Conservation (phyloP, 2,797 vertebrate genomes). For the Muraenolepis orangiensis region DNA sequence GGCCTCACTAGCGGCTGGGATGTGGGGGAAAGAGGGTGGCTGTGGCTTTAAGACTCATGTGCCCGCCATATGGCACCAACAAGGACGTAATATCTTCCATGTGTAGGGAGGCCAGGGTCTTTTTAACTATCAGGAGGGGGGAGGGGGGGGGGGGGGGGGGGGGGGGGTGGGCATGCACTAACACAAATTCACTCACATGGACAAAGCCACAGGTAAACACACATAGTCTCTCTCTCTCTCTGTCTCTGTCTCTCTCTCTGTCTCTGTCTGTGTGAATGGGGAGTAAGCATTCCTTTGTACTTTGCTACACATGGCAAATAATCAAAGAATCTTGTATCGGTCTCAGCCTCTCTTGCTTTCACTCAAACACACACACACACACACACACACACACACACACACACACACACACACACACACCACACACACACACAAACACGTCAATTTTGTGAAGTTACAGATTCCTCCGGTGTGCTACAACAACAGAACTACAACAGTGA, state of each 20-base stretch:
- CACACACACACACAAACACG: not conserved
- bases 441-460: no score
- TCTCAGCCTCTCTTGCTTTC: no score
- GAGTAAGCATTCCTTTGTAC: no score
- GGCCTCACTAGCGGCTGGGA: constrained; percentile 52
- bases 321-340: no score
- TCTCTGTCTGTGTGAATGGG: no score
- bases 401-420: not conserved
- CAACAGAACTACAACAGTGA: not conserved
- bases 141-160: no score
- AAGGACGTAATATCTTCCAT: constrained; percentile 64
- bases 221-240: not conserved
- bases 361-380: not conserved
- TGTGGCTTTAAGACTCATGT: constrained; percentile 58
- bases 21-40: constrained; percentile 50
- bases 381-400: not conserved
- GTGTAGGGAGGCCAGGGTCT: constrained; percentile 36
- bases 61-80: constrained; percentile 52
- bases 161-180: no score
- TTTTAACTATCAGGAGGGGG: not conserved
- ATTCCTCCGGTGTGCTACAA: not conserved
- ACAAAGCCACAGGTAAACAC: constrained; percentile 3
- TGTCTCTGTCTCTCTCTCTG: no score
- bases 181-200: not conserved
- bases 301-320: no score